A percentile compares a stretch with the other conserved stretches of the same genome.
These are phyloP conservation scores for Pogona vitticeps DNA, from an alignment of 2,113 vertebrate species.

Conservation along the genomic window DNA sequence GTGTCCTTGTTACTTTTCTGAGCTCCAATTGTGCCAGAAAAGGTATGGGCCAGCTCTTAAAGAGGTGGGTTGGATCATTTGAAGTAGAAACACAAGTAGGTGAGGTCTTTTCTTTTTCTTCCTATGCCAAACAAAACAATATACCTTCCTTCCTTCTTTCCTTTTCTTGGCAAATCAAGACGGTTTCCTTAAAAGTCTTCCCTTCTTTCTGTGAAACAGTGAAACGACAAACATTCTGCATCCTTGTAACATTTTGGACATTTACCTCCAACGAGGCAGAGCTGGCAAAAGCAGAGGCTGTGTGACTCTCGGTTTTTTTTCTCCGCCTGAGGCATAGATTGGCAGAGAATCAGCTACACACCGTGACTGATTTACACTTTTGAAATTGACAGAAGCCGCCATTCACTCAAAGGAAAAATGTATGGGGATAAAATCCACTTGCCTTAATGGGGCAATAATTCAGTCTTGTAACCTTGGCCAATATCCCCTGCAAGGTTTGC, in stretches of 20 bases:
- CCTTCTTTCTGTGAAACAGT: not conserved
- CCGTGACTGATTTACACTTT: conserved; percentile 19
- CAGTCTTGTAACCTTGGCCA: conserved; percentile 9
- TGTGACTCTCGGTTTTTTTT: not conserved
- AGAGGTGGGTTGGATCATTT: too few species aligned
- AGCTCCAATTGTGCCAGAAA: too few species aligned
- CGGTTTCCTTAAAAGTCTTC: not conserved
- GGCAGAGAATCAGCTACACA: not conserved
- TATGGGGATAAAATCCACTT: conserved; percentile 10
- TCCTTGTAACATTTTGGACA: not conserved
- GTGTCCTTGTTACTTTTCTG: too few species aligned
- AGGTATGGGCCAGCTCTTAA: too few species aligned
- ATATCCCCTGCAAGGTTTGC: conserved; percentile 14
- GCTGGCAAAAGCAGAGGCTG: not conserved
- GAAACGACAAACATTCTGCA: not conserved
- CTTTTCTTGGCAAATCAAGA: too few species aligned
- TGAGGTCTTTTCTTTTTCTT: too few species aligned
- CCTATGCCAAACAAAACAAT: too few species aligned
- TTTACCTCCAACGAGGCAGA: not conserved
- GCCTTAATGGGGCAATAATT: conserved; percentile 23
- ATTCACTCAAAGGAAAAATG: not conserved
- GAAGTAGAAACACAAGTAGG: too few species aligned
- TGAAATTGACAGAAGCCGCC: conserved; percentile 14
- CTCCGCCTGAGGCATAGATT: not conserved
- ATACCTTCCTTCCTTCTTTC: not conserved